These are phyloP conservation scores for Drosophila longiperda DNA, from an alignment of 2,888 invertebrate species.

Conservation along the genomic window DNA sequence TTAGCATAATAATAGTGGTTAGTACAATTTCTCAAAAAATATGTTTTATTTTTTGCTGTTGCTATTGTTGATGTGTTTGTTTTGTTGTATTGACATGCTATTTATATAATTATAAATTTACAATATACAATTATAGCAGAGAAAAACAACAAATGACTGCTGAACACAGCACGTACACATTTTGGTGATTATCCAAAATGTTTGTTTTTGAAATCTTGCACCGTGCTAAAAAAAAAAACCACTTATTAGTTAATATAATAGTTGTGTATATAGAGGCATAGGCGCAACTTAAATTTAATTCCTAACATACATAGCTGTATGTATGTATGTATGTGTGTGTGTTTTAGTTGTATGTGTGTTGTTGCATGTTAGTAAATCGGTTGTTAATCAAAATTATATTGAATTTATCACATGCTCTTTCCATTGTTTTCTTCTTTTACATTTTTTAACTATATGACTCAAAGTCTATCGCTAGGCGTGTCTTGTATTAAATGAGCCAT, in stretches of 20 bases:
- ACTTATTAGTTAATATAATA: constrained; percentile 18
- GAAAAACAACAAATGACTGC: constrained; percentile 18
- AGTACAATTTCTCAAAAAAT: constrained; percentile 78
- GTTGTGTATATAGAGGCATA: constrained; percentile 33
- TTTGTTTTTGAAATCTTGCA: constrained; percentile 18
- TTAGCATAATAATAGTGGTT: constrained; percentile 52
- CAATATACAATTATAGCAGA: constrained; percentile 2
- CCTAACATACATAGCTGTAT: constrained; percentile 30
- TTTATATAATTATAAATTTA: constrained; percentile 3
- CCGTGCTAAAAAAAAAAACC: constrained; percentile 19
- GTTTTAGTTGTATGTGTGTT: constrained; percentile 19
- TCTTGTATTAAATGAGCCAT: constrained; percentile 39
- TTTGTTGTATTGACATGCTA: background rate
- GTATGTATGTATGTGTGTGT: constrained; percentile 26
- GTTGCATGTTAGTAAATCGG: constrained; percentile 60
- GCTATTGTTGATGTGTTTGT: constrained; percentile 14
- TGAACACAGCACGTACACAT: no score
- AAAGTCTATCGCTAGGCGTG: constrained; percentile 45
- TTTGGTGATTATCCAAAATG: constrained; percentile 9
- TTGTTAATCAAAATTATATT: constrained; percentile 75
- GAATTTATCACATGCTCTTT: constrained; percentile 75
- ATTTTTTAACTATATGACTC: constrained; percentile 69
- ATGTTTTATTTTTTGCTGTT: constrained; percentile 38
- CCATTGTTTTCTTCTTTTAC: constrained; percentile 42
- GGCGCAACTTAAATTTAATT: constrained; percentile 49